Conservation (phyloP, 1,140 invertebrate genomes). For the roundworm (Caenorhabditis elegans) region DNA sequence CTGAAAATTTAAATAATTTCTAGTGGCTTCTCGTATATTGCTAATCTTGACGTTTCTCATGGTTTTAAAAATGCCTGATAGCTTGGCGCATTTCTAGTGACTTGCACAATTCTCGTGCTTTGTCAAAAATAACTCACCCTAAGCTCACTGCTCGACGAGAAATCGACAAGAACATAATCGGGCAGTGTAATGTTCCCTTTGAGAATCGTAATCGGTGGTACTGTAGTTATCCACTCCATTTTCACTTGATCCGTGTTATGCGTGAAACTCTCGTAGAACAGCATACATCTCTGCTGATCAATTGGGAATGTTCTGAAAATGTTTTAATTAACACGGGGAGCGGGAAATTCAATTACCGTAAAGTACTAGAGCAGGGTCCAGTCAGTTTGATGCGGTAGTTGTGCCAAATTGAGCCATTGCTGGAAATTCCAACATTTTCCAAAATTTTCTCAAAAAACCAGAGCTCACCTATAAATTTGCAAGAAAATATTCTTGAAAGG, state of each 20-base stretch:
- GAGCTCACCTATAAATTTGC: constrained; percentile 49
- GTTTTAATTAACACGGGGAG: too few species aligned
- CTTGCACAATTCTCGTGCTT: background rate
- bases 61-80: too few species aligned
- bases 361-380: constrained; percentile 60
- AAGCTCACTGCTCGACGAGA: constrained; percentile 53
- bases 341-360: constrained; percentile 11
- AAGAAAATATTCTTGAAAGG: constrained; percentile 66
- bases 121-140: background rate
- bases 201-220: constrained; percentile 56
- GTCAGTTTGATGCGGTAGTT: constrained; percentile 66
- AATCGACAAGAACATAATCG: constrained; percentile 64
- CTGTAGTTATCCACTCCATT: constrained; percentile 62
- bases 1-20: constrained; percentile 36
- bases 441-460: background rate
- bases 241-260: constrained; percentile 62
- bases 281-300: constrained; percentile 64
- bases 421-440: constrained; percentile 24
- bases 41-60: too few species aligned
- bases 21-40: background rate
- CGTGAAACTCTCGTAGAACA: constrained; percentile 66
- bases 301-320: constrained; percentile 61
- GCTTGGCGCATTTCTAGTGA: too few species aligned
- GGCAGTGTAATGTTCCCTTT: constrained; percentile 64
- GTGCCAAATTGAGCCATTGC: constrained; percentile 63